Evolutionary conservation across 2,797 vertebrate species (phyloP).

Genomic region (Phalloptychus januarius): DNA sequence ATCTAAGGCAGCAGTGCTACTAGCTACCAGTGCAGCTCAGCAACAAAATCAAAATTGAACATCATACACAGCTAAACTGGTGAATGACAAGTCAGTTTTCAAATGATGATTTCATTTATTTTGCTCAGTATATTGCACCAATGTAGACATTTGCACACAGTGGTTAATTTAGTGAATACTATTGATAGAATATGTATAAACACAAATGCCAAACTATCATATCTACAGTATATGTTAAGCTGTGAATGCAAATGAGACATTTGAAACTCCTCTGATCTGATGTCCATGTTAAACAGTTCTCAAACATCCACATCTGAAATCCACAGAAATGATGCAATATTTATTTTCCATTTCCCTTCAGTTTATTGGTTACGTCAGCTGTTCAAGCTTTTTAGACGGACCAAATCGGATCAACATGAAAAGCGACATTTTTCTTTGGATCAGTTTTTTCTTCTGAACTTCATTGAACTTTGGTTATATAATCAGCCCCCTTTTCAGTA

Average conservation of each 20-base stretch:
- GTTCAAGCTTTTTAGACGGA: neutral
- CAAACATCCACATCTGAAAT: neutral
- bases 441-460: constrained; percentile 5
- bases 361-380: neutral
- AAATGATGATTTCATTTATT: neutral
- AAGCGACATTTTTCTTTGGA: neutral
- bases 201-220: neutral
- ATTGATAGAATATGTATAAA: neutral
- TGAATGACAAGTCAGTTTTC: neutral
- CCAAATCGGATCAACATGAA: neutral
- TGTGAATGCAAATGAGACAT: neutral
- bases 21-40: neutral
- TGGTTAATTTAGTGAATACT: neutral
- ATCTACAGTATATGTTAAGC: neutral
- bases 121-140: neutral
- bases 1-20: neutral
- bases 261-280: neutral
- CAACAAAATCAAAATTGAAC: neutral
- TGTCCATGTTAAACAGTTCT: neutral
- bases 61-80: neutral
- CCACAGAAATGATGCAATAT: neutral
- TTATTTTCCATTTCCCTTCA: neutral
- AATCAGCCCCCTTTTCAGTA: constrained; percentile 1
- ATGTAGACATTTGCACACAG: neutral
- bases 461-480: constrained; percentile 12